Evolutionary conservation across 2,888 invertebrate species (phyloP), one percentile per base, ranked within the genome.

Genomic region (Watsonalla binaria): DNA sequence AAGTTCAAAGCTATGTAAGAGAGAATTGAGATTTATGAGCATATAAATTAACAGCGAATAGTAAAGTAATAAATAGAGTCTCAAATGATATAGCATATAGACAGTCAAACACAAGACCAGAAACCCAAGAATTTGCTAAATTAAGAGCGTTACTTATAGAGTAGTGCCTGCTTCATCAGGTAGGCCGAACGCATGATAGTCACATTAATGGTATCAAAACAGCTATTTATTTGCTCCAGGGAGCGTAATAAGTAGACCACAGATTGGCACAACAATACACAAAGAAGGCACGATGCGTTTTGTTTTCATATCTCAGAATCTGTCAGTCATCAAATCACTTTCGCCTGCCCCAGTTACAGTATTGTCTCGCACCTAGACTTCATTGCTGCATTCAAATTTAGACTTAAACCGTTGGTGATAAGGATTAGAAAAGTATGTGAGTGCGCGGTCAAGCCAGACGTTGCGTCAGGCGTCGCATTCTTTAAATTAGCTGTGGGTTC

Each of bases 281-380:
- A 42, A 42, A 42, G 11, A 11, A 42, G 42, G 42, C 42, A 42
- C 42, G 42, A 42, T 42, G 11, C 42, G 11, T 42, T 6, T 42
- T 42, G 42, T 11, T 42, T 11, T 42, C 42, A 11, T 42, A 42
- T 42, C 11, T 8, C 11, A 11, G 42, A 57, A 61, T 64, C 63
- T 70, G 59, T 57, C 66, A 62, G 60, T 62, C 68, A 68, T 72
- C 68, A 64, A 61, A 73, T 70, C 72, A 79, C 81, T 81, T 82
- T 82, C 81, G 77, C 80, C 65, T 74, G 79, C 61, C 74, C 78
- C 65, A 74, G 66, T 71, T 81, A 61, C 56, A 51, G 57, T 65
- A 71, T 75, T 76, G 72, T 75, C 66, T 68, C 57, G 65, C 42
- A 5, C 9, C 0, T 11, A 11, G 42, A 42, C 42, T 11, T 42